Evolutionary conservation across 2,888 invertebrate genomes (phyloP).

Genomic region (Belgica antarctica): DNA sequence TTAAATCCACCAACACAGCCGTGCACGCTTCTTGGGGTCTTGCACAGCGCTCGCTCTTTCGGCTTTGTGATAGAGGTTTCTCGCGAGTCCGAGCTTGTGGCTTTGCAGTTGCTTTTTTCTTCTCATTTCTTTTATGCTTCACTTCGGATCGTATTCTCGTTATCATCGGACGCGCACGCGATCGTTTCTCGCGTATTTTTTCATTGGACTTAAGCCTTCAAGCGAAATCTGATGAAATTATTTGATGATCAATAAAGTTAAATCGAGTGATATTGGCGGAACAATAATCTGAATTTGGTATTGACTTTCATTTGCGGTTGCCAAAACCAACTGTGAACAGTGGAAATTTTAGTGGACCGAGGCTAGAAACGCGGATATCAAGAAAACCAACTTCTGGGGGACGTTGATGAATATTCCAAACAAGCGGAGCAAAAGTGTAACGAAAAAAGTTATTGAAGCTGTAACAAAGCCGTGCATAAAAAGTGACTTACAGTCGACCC

Average conservation of each 20-base stretch:
- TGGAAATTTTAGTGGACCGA: slow-evolving; percentile 6
- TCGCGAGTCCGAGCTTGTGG: slow-evolving; percentile 13
- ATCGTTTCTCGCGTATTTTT: not conserved
- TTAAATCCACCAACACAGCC: not conserved
- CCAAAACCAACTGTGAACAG: too few relatives aligned
- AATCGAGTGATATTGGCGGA: too few relatives aligned
- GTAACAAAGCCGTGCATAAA: not conserved
- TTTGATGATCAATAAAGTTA: slow-evolving; percentile 1
- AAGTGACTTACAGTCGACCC: not conserved
- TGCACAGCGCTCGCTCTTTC: slow-evolving; percentile 9
- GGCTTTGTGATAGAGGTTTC: slow-evolving; percentile 3
- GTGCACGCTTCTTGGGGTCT: not conserved
- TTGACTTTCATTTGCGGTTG: too few relatives aligned
- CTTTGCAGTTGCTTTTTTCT: slow-evolving; percentile 33
- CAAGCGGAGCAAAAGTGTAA: too few relatives aligned
- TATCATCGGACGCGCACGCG: slow-evolving; percentile 28
- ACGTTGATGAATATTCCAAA: too few relatives aligned
- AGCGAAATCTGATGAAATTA: not conserved
- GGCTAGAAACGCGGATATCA: not conserved
- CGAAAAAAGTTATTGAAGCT: too few relatives aligned
- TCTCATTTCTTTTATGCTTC: slow-evolving; percentile 37
- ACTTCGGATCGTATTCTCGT: slow-evolving; percentile 42
- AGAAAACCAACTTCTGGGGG: too few relatives aligned
- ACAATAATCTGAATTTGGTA: too few relatives aligned
- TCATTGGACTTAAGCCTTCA: too few relatives aligned